Evolutionary conservation across 2,797 vertebrate genomes (phyloP).

Genomic region (Liasis olivaceus): DNA sequence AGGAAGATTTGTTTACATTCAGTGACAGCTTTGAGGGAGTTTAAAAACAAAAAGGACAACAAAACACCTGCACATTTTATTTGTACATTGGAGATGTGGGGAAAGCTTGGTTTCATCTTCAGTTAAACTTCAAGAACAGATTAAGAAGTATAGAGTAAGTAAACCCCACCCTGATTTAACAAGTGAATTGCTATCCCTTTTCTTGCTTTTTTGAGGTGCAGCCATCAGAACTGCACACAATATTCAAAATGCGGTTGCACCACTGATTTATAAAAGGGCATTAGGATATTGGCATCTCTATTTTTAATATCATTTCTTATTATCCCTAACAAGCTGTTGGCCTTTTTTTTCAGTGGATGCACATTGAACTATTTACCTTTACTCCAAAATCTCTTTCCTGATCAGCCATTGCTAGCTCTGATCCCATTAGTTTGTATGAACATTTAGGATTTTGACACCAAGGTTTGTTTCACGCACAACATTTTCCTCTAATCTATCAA

Average conservation of each 20-base stretch:
- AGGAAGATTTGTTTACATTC: slow-evolving; percentile 1
- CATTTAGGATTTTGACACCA: not conserved
- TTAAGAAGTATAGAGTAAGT: not conserved
- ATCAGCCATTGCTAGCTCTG: not conserved
- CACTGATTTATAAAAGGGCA: not conserved
- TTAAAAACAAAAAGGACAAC: not conserved
- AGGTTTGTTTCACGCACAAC: not conserved
- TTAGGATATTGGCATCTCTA: not conserved
- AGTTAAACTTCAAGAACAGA: not conserved
- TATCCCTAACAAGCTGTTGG: not conserved
- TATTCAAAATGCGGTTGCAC: not conserved
- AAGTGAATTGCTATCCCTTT: too few species aligned
- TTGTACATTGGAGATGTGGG: not conserved
- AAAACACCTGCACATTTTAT: not conserved
- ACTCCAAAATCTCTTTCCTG: not conserved
- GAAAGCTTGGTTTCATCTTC: not conserved
- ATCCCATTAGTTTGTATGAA: not conserved
- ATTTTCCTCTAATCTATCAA: not conserved
- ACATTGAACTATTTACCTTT: not conserved
- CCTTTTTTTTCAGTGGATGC: not conserved
- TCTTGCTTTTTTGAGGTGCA: not conserved
- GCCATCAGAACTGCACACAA: not conserved
- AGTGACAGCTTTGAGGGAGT: slow-evolving; percentile 7
- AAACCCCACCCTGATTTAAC: not conserved
- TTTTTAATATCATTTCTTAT: not conserved